Conservation (phyloP, 2,888 invertebrate genomes). For the Polyploca ridens region DNA sequence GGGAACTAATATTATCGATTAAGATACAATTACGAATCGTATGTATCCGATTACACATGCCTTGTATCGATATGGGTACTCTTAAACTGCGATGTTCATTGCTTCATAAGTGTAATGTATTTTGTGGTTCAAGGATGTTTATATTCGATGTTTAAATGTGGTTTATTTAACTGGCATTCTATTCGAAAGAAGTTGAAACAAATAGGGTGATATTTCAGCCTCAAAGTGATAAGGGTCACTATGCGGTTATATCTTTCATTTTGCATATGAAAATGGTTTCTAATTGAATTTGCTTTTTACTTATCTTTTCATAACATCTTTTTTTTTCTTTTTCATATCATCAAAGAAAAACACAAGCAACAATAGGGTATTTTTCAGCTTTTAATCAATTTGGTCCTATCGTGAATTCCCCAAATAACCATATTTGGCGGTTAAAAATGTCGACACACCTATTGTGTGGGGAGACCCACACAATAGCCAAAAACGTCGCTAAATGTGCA, state of each 20-base stretch:
- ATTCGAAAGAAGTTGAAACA: not conserved
- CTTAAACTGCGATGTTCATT: constrained; percentile 50
- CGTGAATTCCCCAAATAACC: not conserved
- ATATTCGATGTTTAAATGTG: not conserved
- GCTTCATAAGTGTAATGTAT: constrained; percentile 28
- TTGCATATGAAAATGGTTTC: no score
- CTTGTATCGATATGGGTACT: constrained; percentile 38
- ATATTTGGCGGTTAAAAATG: not conserved
- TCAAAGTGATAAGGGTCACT: no score
- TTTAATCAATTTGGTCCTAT: not conserved
- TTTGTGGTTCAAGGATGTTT: not conserved
- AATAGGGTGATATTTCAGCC: not conserved
- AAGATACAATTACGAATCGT: constrained; percentile 67
- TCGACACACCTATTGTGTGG: constrained; percentile 20
- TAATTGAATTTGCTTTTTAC: no score
- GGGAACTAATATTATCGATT: constrained; percentile 70
- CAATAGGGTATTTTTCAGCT: no score
- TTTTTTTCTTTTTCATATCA: no score
- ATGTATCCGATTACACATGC: constrained; percentile 62
- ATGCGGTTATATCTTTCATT: no score
- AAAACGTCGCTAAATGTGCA: constrained; percentile 54
- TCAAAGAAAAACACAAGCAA: no score
- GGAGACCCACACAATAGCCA: constrained; percentile 34
- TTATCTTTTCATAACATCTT: no score
- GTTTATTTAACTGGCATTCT: not conserved